Evolutionary conservation across 1,140 invertebrate species (phyloP).

Genomic region (Zaprionus inermis): DNA sequence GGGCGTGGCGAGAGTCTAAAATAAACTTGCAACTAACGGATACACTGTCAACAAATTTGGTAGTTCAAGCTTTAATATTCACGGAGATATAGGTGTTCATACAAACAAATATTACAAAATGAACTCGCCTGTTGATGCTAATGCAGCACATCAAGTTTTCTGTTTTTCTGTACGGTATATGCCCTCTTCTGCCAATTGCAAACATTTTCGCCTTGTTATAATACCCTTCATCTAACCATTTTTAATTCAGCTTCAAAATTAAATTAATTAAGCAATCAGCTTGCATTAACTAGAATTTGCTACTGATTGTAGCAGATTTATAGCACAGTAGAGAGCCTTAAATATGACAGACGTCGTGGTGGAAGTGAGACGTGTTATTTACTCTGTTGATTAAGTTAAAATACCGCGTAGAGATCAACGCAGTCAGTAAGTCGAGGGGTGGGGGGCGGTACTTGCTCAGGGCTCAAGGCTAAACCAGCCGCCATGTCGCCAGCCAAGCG

Average conservation of each 20-base stretch:
- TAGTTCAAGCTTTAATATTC: too few species aligned
- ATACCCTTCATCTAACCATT: too few species aligned
- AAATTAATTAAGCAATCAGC: conserved; percentile 6
- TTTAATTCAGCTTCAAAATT: not conserved
- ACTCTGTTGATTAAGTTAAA: conserved; percentile 82
- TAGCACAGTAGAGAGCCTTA: conserved; percentile 35
- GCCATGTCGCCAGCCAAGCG: conserved; percentile 37
- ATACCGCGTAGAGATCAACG: conserved; percentile 70
- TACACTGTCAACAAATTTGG: too few species aligned
- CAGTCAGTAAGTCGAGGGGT: conserved; percentile 37
- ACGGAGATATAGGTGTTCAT: too few species aligned
- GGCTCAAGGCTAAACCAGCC: conserved; percentile 47
- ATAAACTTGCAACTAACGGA: too few species aligned
- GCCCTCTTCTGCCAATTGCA: too few species aligned
- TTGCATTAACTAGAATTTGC: not conserved
- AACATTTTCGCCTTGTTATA: too few species aligned
- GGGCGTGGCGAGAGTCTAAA: too few species aligned
- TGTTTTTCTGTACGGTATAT: too few species aligned
- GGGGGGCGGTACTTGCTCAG: conserved; percentile 32
- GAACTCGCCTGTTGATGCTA: too few species aligned
- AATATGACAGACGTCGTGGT: conserved; percentile 19
- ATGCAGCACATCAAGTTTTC: too few species aligned
- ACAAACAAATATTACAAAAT: too few species aligned
- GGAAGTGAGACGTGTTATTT: conserved; percentile 68
- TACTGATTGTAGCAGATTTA: conserved; percentile 11